Base-by-base conservation (phyloP, 2,113 vertebrate species). In the Cephalopholis sonnerati region DNA sequence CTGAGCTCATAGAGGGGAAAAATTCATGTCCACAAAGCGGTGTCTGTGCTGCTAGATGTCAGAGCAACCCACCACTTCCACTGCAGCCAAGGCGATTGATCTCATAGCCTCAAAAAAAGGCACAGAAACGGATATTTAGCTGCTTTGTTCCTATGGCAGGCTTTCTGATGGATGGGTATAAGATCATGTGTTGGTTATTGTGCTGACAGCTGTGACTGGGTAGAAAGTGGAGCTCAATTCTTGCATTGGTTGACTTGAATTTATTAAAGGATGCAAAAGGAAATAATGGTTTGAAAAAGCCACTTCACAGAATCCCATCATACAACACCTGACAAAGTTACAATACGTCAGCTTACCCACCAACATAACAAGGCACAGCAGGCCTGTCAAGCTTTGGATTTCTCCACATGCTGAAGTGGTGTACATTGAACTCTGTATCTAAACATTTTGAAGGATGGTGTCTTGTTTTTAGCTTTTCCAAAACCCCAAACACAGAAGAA, bases 1-100 rank as follows among this genome's bases (percentile, higher is more conserved):
- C 85, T 88, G 82, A 85, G 82, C 90, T 93, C 82, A 91, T 53
- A 80, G 90, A 89, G 82, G 63, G 44, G 77, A 88, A 88, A 85
- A 16, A 82, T 79, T 76, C 79, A 77, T 4, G 36, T 50, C 81
- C 83, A 90, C 85, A 93, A 91, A 91, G 92, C 75, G 53, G 57
- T 41, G 39, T 89, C 86, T 94, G 88, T 84, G 74, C 32, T 55
- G 68, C 63, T 82, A 27, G 72, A 92, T 81, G 86, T 93, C 89
- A 76, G 77, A 63, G 48, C 77, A n/a, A 20, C 76, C 87, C 92
- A 91, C 89, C 41, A 71, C 82, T 87, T 88, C 82, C 87, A 82
- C 86, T 27, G 71, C 8, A 54, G 79, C 82, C 65, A 29, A 59
- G 58, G 39, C 24, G 17, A 76, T 79, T 84, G 74, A 87, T 83